These are phyloP conservation scores for Lamproptera curius DNA, from an alignment of 2,888 invertebrate genomes.

Conservation along the genomic window DNA sequence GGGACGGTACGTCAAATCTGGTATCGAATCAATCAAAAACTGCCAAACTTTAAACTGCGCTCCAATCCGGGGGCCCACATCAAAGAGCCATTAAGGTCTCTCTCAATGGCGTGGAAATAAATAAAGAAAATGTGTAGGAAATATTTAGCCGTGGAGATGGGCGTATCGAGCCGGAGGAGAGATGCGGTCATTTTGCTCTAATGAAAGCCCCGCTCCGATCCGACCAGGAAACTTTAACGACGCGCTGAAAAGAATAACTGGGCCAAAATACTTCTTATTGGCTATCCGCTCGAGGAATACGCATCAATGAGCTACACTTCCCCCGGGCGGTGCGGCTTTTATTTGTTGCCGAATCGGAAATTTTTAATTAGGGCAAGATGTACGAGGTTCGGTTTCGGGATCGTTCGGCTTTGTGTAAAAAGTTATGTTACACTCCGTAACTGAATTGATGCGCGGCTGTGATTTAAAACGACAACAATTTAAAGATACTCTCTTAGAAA, in stretches of 20 bases:
- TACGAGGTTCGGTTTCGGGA: too few species aligned
- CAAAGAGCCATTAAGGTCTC: slow-evolving; percentile 73
- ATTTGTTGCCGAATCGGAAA: not conserved
- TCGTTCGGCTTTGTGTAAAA: too few species aligned
- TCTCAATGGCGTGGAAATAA: slow-evolving; percentile 70
- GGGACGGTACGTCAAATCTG: slow-evolving; percentile 41
- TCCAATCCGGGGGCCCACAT: slow-evolving; percentile 59
- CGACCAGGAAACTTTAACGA: slow-evolving; percentile 57
- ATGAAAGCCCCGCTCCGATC: slow-evolving; percentile 63
- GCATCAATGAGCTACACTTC: slow-evolving; percentile 4
- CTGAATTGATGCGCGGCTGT: too few species aligned
- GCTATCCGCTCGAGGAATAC: slow-evolving; percentile 26
- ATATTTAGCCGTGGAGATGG: slow-evolving; percentile 65
- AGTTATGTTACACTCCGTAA: too few species aligned
- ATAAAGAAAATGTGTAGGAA: slow-evolving; percentile 66
- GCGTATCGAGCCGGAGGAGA: slow-evolving; percentile 45
- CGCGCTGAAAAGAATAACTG: slow-evolving; percentile 51
- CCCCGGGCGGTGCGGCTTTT: slow-evolving; percentile 4
- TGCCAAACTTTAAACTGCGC: slow-evolving; percentile 62
- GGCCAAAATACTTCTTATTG: slow-evolving; percentile 43
- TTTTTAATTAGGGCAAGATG: not conserved
- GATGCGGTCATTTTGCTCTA: slow-evolving; percentile 67
- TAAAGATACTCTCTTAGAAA: slow-evolving; percentile 7
- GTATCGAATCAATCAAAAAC: slow-evolving; percentile 67
- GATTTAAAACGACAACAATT: slow-evolving; percentile 14